These are phyloP conservation scores for Diorhabda carinulata DNA, from an alignment of 1,140 invertebrate species.

Conservation along the genomic window DNA sequence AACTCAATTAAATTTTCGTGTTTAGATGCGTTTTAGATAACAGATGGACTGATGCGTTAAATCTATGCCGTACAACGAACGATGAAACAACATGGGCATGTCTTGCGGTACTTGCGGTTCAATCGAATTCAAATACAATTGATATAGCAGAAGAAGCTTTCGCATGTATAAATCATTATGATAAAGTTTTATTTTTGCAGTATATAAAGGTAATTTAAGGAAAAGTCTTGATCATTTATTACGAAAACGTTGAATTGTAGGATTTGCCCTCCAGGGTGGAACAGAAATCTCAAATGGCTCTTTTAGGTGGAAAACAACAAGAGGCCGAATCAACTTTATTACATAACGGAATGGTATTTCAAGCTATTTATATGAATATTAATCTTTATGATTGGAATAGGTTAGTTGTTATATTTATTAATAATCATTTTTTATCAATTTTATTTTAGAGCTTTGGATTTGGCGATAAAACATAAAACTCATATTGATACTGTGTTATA, in stretches of 20 bases:
- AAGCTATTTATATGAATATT: slow-evolving; percentile 80
- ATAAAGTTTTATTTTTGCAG: slow-evolving; percentile 88
- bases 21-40: slow-evolving; percentile 54
- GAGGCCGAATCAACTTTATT: slow-evolving; percentile 81
- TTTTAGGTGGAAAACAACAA: slow-evolving; percentile 71
- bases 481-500: slow-evolving; percentile 75
- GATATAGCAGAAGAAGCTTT: slow-evolving; percentile 89
- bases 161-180: slow-evolving; percentile 83
- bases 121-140: slow-evolving; percentile 64
- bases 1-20: slow-evolving; percentile 1
- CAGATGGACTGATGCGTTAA: slow-evolving; percentile 72
- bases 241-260: slow-evolving; percentile 35
- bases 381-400: slow-evolving; percentile 82
- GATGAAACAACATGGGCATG: slow-evolving; percentile 86
- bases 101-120: slow-evolving; percentile 79
- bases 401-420: slow-evolving; percentile 43
- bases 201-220: slow-evolving; percentile 66
- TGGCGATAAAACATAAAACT: slow-evolving; percentile 75
- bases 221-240: background rate
- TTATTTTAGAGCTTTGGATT: slow-evolving; percentile 69
- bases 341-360: slow-evolving; percentile 69
- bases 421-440: background rate
- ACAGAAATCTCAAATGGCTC: slow-evolving; percentile 73
- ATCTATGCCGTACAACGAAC: slow-evolving; percentile 74
- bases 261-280: slow-evolving; percentile 55